Percentiles rank a stretch among this genome's conserved stretches.
Evolutionary conservation across 2,888 invertebrate genomes (phyloP).

Genomic region (Agrenia bidenticulata): DNA sequence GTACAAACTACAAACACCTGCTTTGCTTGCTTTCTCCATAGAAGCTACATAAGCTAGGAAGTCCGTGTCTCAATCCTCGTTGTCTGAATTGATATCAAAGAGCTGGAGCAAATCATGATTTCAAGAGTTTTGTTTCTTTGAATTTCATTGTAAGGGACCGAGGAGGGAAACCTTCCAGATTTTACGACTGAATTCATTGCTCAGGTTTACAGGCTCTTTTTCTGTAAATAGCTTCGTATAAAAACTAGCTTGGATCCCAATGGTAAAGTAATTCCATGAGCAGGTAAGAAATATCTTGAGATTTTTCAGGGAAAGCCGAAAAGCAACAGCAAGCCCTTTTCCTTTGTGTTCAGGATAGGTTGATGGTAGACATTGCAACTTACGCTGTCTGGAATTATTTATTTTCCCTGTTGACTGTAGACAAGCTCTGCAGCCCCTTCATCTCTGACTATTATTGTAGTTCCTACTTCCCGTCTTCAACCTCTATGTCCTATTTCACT

Average conservation of each 20-base stretch:
- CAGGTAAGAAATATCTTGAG: conserved; percentile 7
- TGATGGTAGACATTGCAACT: background rate
- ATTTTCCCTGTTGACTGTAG: conserved; percentile 12
- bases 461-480: too few species aligned
- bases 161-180: background rate
- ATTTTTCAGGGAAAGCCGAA: too few species aligned
- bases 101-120: conserved; percentile 10
- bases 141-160: conserved; percentile 2
- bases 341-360: background rate
- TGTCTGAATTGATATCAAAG: background rate
- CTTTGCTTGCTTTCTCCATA: too few species aligned
- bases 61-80: background rate
- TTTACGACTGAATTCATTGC: conserved; percentile 9
- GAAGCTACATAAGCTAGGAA: too few species aligned
- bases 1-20: too few species aligned
- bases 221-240: conserved; percentile 1
- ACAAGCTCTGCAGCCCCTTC: conserved; percentile 5
- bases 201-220: background rate
- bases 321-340: background rate
- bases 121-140: background rate
- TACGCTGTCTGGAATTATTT: conserved; percentile 12
- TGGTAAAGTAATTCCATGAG: conserved; percentile 10
- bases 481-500: too few species aligned
- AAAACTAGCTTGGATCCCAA: conserved; percentile 3
- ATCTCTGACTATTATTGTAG: background rate